Evolutionary conservation across 1,140 invertebrate species (phyloP).

Genomic region (Leptoteleia sp.): DNA sequence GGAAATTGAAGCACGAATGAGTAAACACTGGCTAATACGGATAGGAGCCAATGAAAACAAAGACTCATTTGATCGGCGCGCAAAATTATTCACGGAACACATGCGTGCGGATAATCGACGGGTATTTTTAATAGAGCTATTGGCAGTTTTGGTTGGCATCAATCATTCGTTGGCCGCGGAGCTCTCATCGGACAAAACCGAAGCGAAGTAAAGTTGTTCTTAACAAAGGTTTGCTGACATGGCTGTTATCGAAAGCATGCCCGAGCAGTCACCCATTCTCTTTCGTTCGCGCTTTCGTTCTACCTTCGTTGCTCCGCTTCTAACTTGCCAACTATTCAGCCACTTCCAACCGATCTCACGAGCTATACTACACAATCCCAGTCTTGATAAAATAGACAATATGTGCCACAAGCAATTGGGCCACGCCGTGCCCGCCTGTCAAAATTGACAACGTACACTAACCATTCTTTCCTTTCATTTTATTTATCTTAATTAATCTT

Average conservation of each 20-base stretch:
- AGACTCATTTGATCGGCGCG: conserved; percentile 6
- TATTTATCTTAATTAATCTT: conserved; percentile 27
- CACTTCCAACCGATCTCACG: conserved; percentile 42
- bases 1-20: background rate
- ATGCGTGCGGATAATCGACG: conserved; percentile 35
- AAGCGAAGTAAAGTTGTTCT: conserved; percentile 71
- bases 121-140: conserved; percentile 53
- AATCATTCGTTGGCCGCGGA: conserved; percentile 61
- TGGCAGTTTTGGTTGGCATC: conserved; percentile 63
- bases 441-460: conserved; percentile 43
- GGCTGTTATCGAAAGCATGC: conserved; percentile 69
- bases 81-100: conserved; percentile 12
- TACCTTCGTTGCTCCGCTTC: conserved; percentile 20
- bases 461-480: conserved; percentile 26
- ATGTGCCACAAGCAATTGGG: conserved; percentile 50
- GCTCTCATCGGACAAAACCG: conserved; percentile 60
- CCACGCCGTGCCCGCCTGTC: conserved; percentile 40
- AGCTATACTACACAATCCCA: conserved; percentile 35
- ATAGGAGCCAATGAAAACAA: background rate
- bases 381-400: conserved; percentile 56
- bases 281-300: conserved; percentile 21
- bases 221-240: conserved; percentile 73
- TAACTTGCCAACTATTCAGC: conserved; percentile 54
- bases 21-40: background rate
- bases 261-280: conserved; percentile 64